Percentiles rank a stretch among this genome's conserved stretches.
phyloP scores from a whole-genome alignment of 2,113 vertebrate genomes.

The Pao palembangensis region DNA sequence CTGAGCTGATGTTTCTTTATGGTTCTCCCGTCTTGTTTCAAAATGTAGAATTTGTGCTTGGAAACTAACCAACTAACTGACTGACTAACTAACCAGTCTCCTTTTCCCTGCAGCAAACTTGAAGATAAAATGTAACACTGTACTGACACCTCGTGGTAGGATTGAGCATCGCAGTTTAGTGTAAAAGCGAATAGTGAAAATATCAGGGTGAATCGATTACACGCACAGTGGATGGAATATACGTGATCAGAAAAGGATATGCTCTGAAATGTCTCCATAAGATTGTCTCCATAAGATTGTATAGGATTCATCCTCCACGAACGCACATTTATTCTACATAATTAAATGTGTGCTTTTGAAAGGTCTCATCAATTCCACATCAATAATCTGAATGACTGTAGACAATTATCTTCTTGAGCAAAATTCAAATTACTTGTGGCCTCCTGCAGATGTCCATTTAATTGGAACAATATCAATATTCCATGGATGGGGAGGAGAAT shows the following conservation, averaged over 20 bases:
- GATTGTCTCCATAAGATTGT: no score
- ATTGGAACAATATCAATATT: constrained; percentile 37
- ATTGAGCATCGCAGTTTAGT: not conserved
- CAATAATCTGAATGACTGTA: constrained; percentile 24
- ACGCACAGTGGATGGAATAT: no score
- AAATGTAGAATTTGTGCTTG: not conserved
- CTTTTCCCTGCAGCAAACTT: constrained; percentile 28
- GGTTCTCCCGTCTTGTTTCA: not conserved
- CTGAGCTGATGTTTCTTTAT: no score
- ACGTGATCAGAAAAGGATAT: no score
- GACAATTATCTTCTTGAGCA: constrained; percentile 18
- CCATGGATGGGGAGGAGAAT: constrained; percentile 22
- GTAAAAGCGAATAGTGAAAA: not conserved
- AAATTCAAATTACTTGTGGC: constrained; percentile 18
- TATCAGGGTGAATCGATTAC: not conserved
- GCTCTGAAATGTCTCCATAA: no score
- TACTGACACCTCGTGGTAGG: constrained; percentile 56
- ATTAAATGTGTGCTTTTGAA: constrained; percentile 7
- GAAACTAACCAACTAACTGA: not conserved
- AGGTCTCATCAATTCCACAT: constrained; percentile 30
- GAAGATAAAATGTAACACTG: constrained; percentile 27
- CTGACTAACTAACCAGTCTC: no score
- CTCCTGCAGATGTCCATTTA: constrained; percentile 10
- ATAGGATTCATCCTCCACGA: not conserved
- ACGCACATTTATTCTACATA: not conserved